Conservation (phyloP, 2,113 vertebrate species). For the Zosterops borbonicus region DNA sequence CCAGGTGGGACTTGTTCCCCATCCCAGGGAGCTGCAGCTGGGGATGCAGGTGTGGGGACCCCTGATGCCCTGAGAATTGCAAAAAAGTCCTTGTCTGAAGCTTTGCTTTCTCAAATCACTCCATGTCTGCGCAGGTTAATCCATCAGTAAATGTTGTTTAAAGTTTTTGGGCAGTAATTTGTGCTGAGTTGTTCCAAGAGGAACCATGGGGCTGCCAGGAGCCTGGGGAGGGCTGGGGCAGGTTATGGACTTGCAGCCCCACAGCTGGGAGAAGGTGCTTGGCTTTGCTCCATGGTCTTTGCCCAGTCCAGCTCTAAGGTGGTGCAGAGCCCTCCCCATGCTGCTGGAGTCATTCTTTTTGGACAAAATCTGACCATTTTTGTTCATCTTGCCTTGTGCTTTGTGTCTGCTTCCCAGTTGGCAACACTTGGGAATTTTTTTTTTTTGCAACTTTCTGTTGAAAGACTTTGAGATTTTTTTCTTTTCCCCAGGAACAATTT, state of each 20-base stretch:
- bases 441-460: constrained; percentile 11
- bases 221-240: background rate
- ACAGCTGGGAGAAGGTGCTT: background rate
- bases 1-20: background rate
- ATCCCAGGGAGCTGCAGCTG: background rate
- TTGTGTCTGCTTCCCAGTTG: constrained; percentile 18
- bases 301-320: background rate
- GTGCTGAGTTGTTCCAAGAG: background rate
- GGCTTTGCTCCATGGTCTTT: background rate
- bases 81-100: background rate
- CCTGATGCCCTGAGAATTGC: background rate
- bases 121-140: background rate
- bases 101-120: background rate
- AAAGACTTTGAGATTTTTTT: background rate
- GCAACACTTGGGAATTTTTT: constrained; percentile 1
- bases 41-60: background rate
- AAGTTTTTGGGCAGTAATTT: background rate
- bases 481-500: background rate
- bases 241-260: background rate
- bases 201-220: background rate
- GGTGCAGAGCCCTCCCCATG: background rate
- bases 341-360: background rate
- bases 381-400: constrained; percentile 1
- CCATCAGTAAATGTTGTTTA: background rate
- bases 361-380: constrained; percentile 30